Base-by-base conservation (phyloP, 2,113 vertebrate genomes). In the Chrysemys picta region DNA sequence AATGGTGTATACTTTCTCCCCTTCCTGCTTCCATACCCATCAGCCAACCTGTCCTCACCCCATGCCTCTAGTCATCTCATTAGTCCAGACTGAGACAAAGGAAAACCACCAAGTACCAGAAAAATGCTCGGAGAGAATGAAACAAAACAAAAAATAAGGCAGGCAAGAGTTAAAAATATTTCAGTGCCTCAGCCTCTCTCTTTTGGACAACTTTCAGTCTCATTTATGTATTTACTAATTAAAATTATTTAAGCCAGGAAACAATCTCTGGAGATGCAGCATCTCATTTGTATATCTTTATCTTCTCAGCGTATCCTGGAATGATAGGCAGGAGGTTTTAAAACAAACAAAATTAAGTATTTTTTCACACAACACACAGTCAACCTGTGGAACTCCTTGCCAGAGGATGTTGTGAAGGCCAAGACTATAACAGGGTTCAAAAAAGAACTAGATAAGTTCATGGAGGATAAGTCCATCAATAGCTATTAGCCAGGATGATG, bases 171-270 rank as follows among this genome's bases (percentile, higher is more conserved):
- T 94, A 96, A 97, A 97, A 94, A 94, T 96, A 94, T 93, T 82
- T 86, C 84, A 89, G 76, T 94, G 91, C 31, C 80, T 94, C 80
- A 82, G n/a, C 14, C 82, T 91, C 91, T 94, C 94, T 94, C 94
- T 98, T 89, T 45, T 0, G 1, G 94, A 94, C 95, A 97, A 94
- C 76, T 89, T 95, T 96, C 91, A 89, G 82, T 87, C 72, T 27
- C 93, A 98, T 98, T 98, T 98, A 97, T 98, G 98, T 98, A 96
- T 93, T 98, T 98, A 98, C 98, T 98, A 92, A 98, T 98, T 98
- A 97, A 97, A 97, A 97, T 95, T 1, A 95, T 97, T 96, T 96
- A 97, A 98, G 96, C 95, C 95, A 97, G 5, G 14, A 91, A 96
- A 98, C 97, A 89, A 94, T 95, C 97, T 97, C 92, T 47, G 69